These are phyloP conservation scores for Andrena marginata DNA, from an alignment of 2,888 invertebrate genomes.

Conservation along the genomic window DNA sequence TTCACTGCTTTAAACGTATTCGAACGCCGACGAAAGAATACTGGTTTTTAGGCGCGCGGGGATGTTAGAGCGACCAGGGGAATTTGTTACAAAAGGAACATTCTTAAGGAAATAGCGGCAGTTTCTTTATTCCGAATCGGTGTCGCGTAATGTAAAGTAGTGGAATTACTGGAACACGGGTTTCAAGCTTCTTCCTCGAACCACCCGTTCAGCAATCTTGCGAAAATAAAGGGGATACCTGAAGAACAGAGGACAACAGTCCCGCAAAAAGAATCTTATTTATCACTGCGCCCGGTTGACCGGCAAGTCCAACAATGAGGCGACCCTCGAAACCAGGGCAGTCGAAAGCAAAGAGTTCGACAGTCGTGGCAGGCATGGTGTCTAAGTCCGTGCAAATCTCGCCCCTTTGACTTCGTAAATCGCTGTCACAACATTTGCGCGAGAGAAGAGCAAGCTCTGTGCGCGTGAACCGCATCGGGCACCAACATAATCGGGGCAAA, in stretches of 20 bases:
- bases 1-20: conserved; percentile 50
- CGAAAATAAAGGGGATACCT: conserved; percentile 21
- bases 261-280: conserved; percentile 1
- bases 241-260: not conserved
- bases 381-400: conserved; percentile 44
- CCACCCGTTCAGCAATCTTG: not conserved
- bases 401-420: conserved; percentile 55
- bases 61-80: not conserved
- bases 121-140: too few species aligned
- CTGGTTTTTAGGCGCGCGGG: not conserved
- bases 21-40: conserved; percentile 38
- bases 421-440: conserved; percentile 57
- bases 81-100: not conserved
- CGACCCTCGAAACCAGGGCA: not conserved
- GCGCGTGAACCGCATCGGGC: conserved; percentile 36
- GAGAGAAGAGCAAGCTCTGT: conserved; percentile 18
- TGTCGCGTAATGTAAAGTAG: too few species aligned
- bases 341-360: not conserved
- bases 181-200: not conserved
- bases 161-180: too few species aligned
- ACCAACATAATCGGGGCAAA: conserved; percentile 49
- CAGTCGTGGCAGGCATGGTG: not conserved
- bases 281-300: not conserved
- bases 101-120: not conserved
- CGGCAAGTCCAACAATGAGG: conserved; percentile 15